A percentile compares a stretch with the other conserved stretches of the same genome.
Conservation (phyloP, 2,113 vertebrate genomes). For the Cygnus atratus region DNA sequence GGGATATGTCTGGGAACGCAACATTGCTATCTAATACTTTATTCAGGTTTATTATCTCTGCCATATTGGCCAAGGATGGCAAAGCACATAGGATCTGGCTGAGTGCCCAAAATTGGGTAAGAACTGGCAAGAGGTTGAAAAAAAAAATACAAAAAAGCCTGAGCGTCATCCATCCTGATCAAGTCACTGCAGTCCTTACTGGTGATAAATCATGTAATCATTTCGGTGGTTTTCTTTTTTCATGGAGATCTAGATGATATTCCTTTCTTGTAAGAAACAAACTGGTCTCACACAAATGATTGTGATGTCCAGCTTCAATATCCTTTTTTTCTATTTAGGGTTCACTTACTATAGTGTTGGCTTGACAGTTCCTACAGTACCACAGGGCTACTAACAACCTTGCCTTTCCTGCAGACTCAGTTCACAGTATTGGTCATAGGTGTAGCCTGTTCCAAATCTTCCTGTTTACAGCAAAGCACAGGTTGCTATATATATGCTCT, state of each 20-base stretch:
- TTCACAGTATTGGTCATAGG: background rate
- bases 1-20: background rate
- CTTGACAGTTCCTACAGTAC: background rate
- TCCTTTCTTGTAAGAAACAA: background rate
- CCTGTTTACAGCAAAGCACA: background rate
- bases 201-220: background rate
- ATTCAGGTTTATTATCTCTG: background rate
- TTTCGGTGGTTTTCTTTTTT: background rate
- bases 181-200: background rate
- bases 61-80: background rate
- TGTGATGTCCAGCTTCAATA: background rate
- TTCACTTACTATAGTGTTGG: background rate
- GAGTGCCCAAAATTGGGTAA: background rate
- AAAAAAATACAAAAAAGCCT: accelerated
- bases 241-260: background rate
- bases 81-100: background rate
- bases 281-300: background rate
- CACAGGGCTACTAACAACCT: background rate
- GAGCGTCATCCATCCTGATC: background rate
- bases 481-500: background rate
- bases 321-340: background rate
- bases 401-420: background rate
- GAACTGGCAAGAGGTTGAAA: background rate
- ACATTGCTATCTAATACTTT: background rate
- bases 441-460: background rate